Base-by-base conservation (phyloP, 1,140 invertebrate genomes). In the Bombus consobrinus region DNA sequence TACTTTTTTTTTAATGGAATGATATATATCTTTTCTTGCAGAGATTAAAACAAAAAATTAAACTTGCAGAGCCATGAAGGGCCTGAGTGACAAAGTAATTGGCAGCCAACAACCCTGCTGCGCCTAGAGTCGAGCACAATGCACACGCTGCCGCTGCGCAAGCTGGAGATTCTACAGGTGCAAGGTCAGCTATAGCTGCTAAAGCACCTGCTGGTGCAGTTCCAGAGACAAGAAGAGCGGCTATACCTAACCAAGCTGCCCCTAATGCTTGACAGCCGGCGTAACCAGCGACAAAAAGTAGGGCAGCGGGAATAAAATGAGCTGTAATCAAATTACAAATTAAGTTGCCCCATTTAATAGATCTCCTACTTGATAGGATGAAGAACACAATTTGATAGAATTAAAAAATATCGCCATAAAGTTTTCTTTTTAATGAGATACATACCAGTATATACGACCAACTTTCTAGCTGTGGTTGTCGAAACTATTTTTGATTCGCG, bases 41-140 rank as follows among this genome's bases (percentile, higher is more conserved):
- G 96, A 96, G 74, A 22, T 8, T 66, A 12, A 37, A 25, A 6
- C 43, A 13, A 13, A 18, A 57, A 64, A 47, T 39, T 69, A 64
- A 77, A 95, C 95, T 95, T 92, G 96, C 96, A 28, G 96, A 96
- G 73, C 96, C 96, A 84, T 96, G 96, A 59, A 96, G 92, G 57
- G 96, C 96, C 91, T 96, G 96, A 5, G 95, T 96, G 75, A 96
- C 96, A 53, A 96, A 96, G 88, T 96, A 96, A 93, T 96, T 96
- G n/a, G 96, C 96, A 37, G 96, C 96, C 34, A 96, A 92, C 71
- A 96, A 88, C 22, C 96, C 96, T 8, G 96, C 96, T 53, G 96
- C 96, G 1, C 96, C 96, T 28, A 96, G 92, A 5, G 96, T 96
- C 66, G 96, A 96, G 91, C 96, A 96, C 3, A 96, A 91, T 8